Base-by-base conservation (phyloP, 2,888 invertebrate species). In the Pelosia muscerda region DNA sequence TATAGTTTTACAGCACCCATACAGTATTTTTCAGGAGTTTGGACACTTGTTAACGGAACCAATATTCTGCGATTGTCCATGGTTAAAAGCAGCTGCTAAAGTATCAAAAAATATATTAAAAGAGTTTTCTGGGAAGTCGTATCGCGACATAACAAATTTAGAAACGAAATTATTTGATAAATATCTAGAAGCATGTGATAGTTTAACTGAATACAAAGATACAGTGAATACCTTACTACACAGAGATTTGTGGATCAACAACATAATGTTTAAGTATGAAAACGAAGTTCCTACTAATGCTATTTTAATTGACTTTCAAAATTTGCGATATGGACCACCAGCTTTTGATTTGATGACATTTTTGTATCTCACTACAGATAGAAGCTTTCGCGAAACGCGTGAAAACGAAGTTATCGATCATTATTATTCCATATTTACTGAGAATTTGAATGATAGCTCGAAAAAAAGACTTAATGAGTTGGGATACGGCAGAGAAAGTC, bases 191-290 rank as follows among this genome's bases (percentile, higher is more conserved):
- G 88, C 89, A 0, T 90, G 93, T 75, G 82, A 83, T 0, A 84
- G 77, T 5, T 65, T 93, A 9, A 80, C 71, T 15, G 85, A 87
- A 19, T 77, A 85, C 11, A 77, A 84, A 11, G 82, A 79, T 0
- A 88, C 89, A 2, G 70, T 93, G 0, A 94, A 94, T 63, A 88
- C 90, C 0, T 67, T 92, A 10, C 72, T 90, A 2, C 94, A 94
- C 63, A 92, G 89, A 61, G 94, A 94, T 64, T 68, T 94, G 31
- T 94, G 94, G 94, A 78, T 83, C 0, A 92, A 92, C 67, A 94
- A 94, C 68, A 87, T 94, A 1, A 86, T 94, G 84, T 94, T 91
- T 62, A 87, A 86, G 65, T 89, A 93, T 61, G 81, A 85, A 0
- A 76, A 81, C 9, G 83, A 81, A 1, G 74, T 69, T 0, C 92